Conservation (phyloP, 2,888 invertebrate species). For the Stenolophus ochropezus region DNA sequence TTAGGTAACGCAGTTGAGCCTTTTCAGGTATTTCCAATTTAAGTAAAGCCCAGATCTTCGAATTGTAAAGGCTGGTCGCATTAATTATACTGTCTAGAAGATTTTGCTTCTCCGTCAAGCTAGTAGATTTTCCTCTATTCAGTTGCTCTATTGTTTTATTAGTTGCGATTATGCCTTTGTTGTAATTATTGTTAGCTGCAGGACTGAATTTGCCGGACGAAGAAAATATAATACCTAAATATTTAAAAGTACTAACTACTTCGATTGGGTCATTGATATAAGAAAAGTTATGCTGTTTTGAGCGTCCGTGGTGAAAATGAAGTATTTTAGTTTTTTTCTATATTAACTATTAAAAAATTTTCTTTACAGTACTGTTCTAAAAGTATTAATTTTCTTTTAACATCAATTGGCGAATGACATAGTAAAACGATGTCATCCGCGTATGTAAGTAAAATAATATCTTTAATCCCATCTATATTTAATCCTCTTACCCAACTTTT, state of each 20-base stretch:
- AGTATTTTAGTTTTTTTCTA: background rate
- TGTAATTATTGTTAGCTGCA: background rate
- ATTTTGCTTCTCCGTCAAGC: background rate
- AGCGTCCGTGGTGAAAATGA: background rate
- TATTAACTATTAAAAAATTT: background rate
- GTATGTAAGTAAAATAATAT: background rate
- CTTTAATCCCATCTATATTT: background rate
- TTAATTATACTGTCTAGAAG: background rate
- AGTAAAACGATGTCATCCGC: background rate
- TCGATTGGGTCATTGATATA: background rate
- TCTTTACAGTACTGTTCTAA: background rate
- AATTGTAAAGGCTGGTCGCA: background rate
- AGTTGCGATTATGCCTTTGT: background rate
- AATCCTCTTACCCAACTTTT: background rate
- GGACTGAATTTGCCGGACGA: background rate
- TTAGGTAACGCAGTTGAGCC: background rate
- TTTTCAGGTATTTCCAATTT: background rate
- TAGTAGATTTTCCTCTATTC: background rate
- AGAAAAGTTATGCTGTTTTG: background rate
- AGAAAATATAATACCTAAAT: background rate
- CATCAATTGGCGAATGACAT: background rate
- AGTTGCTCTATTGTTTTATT: background rate
- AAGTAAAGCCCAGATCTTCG: background rate
- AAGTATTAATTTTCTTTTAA: background rate
- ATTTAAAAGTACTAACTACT: background rate